Evolutionary conservation across 2,113 vertebrate species (phyloP).

Genomic region (Laticauda laticaudata): DNA sequence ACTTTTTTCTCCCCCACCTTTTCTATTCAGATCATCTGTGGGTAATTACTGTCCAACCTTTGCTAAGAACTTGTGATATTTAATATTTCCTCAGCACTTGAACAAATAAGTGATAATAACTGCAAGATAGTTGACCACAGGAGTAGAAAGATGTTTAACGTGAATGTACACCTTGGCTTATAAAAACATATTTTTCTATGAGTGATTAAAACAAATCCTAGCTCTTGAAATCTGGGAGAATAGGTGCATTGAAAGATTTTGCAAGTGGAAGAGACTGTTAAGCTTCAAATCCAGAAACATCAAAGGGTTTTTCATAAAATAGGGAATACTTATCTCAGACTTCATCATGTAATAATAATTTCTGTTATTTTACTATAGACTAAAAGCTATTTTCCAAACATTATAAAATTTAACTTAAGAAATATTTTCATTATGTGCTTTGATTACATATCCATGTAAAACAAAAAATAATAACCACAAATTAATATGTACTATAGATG

Average conservation of each 20-base stretch:
- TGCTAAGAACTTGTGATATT: constrained; percentile 92
- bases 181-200: constrained; percentile 64
- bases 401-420: neutral
- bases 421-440: neutral
- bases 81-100: constrained; percentile 99
- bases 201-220: constrained; percentile 47
- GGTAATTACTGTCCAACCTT: constrained; percentile 91
- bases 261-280: constrained; percentile 12
- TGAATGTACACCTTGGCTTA: constrained; percentile 75
- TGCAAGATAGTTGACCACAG: constrained; percentile 91
- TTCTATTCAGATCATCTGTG: constrained; percentile 81
- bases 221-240: constrained; percentile 48
- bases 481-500: neutral
- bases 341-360: constrained; percentile 9
- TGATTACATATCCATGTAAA: neutral
- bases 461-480: neutral
- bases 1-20: constrained; percentile 36
- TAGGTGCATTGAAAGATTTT: constrained; percentile 45
- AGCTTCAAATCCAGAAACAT: constrained; percentile 44
- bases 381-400: constrained; percentile 7
- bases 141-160: constrained; percentile 81
- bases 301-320: constrained; percentile 39
- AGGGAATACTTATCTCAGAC: neutral
- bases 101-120: constrained; percentile 94
- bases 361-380: neutral